Evolutionary conservation across 2,797 vertebrate species (phyloP).

Genomic region (Sebastes steindachneri): DNA sequence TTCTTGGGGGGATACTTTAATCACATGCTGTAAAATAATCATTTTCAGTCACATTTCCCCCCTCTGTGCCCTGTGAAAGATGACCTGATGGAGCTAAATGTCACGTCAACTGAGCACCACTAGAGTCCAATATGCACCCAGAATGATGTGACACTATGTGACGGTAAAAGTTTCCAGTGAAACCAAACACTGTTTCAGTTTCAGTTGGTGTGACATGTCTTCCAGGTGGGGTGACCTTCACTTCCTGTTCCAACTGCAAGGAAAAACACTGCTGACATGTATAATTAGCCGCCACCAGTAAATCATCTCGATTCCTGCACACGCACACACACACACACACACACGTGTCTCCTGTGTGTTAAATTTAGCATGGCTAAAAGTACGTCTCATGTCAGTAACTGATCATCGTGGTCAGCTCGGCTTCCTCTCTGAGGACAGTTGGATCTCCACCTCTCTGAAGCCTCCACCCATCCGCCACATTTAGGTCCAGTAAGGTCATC

Average conservation of each 20-base stretch:
- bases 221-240: constrained; percentile 67
- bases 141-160: constrained; percentile 12
- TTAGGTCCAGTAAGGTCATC: not conserved
- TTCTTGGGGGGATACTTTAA: not conserved
- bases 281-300: constrained; percentile 56
- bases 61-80: constrained; percentile 1
- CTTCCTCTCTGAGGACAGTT: constrained; percentile 26
- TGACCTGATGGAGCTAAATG: not conserved
- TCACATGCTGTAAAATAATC: constrained; percentile 23
- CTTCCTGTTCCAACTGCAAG: constrained; percentile 52
- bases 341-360: constrained; percentile 38
- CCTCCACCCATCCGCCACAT: not conserved
- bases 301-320: constrained; percentile 32
- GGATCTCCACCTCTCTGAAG: constrained; percentile 2
- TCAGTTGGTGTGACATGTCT: constrained; percentile 51
- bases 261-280: constrained; percentile 61
- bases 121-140: constrained; percentile 35
- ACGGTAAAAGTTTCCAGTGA: constrained; percentile 56
- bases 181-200: constrained; percentile 18
- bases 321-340: not conserved
- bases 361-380: constrained; percentile 56
- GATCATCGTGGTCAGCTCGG: constrained; percentile 27
- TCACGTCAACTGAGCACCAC: constrained; percentile 15
- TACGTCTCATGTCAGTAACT: constrained; percentile 36
- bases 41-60: constrained; percentile 3